These are phyloP conservation scores for Miniopterus natalensis DNA, from an alignment of 2,113 vertebrate species.

Conservation along the genomic window DNA sequence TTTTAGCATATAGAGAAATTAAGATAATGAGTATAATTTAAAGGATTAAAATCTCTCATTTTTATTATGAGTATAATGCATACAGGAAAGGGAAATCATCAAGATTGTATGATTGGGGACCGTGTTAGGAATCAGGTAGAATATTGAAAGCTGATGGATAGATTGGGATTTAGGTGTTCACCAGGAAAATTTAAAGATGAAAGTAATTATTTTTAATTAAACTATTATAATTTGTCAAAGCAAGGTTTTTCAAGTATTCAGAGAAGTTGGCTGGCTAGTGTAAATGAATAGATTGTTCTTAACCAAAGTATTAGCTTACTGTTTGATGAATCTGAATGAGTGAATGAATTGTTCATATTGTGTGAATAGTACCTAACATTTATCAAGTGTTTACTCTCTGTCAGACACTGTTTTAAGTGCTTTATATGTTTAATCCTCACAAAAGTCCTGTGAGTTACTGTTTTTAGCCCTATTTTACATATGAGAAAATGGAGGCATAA, in stretches of 20 bases:
- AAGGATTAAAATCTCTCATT: not conserved
- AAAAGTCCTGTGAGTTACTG: not conserved
- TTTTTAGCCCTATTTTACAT: slow-evolving; percentile 1
- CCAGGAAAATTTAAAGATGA: slow-evolving; percentile 4
- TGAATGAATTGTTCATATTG: slow-evolving; percentile 8
- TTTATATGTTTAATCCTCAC: slow-evolving; percentile 16
- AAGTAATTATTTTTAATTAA: not conserved
- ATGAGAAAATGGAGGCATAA: not conserved
- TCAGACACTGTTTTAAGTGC: not conserved
- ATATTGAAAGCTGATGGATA: not conserved
- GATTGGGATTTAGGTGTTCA: slow-evolving; percentile 32
- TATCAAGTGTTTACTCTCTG: not conserved
- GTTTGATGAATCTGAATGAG: not conserved
- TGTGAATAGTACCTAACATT: not conserved
- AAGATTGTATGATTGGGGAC: not conserved
- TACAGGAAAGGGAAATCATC: not conserved
- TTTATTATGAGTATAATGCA: not conserved
- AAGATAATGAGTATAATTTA: not conserved
- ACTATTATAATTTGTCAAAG: slow-evolving; percentile 38
- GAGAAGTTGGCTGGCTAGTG: not conserved
- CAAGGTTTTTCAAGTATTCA: not conserved
- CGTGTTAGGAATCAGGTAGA: slow-evolving; percentile 12
- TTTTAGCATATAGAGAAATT: not conserved
- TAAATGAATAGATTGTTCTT: slow-evolving; percentile 38
- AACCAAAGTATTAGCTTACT: not conserved